phyloP scores from a whole-genome alignment of 2,113 vertebrate genomes.

The Thomomys bottae region DNA sequence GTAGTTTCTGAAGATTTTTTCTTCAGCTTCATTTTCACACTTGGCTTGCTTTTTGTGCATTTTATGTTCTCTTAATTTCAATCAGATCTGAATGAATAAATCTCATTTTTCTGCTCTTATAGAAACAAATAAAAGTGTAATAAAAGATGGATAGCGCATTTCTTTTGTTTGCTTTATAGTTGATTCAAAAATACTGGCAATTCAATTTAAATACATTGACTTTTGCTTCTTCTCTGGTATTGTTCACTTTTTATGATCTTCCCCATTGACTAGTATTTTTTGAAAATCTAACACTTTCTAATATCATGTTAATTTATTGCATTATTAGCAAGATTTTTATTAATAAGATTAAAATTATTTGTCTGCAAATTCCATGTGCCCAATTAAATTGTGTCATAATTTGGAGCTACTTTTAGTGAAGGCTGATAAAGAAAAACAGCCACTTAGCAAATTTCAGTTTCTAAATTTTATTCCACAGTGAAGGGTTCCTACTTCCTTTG shows the following conservation, averaged over 20 bases:
- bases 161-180: conserved; percentile 42
- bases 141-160: conserved; percentile 5
- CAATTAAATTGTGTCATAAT: conserved; percentile 64
- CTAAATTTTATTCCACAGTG: neutral
- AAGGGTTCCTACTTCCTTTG: conserved; percentile 16
- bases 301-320: neutral
- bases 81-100: conserved; percentile 23
- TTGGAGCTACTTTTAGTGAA: conserved; percentile 22
- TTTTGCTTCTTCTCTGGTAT: conserved; percentile 4
- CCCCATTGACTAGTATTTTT: conserved; percentile 48
- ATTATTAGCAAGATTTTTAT: conserved; percentile 46
- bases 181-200: conserved; percentile 42
- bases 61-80: conserved; percentile 14
- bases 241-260: neutral
- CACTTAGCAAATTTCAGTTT: conserved; percentile 35
- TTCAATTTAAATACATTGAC: conserved; percentile 36
- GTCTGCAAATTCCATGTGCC: conserved; percentile 29
- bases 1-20: conserved; percentile 37
- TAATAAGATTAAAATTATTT: conserved; percentile 38
- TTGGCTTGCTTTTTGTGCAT: conserved; percentile 12
- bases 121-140: conserved; percentile 31
- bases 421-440: conserved; percentile 40
- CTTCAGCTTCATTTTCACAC: conserved; percentile 39
- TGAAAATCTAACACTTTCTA: conserved; percentile 26
- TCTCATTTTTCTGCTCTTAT: neutral